Base-by-base conservation (phyloP, 92 coral and sea anemone species). In the Phenganax subtilis region DNA sequence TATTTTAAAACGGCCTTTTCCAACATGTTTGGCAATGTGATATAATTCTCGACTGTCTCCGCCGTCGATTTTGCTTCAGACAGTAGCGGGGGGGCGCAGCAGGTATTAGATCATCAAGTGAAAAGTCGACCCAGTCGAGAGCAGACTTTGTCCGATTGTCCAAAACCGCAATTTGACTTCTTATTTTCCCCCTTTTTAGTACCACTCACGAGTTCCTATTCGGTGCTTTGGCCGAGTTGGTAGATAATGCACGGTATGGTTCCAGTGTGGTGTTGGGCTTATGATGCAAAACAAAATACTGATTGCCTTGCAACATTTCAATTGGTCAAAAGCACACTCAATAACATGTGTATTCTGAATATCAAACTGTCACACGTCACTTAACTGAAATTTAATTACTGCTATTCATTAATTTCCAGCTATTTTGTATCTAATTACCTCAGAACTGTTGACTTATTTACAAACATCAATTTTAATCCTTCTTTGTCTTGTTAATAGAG, bases 131-230 rank as follows among this genome's bases (percentile, higher is more conserved):
- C 47, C 47, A 37, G 47, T 37, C 47, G 47, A 37, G 47, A 37
- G 3, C 5, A 37, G 5, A 5, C 5, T 5, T 51, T 68, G 51
- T 68, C 25, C 25, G 73, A 59, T 20, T 59, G 7, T 59, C 20
- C 47, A 37, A 37, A 37, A 37, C 47, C 11, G 29, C 7, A 47
- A 20, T 27, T 47, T 25, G 11, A 51, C 16, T 53, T 9, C 76
- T 47, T 14, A n/a, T 17, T 64, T 64, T 17, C 0, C 12, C 70
- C 7, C 53, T 60, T 59, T 83, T 62, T 63, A 94, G 98, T 84
- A 94, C 98, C 65, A 94, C 98, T 64, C 98, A 94, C 61, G 98
- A 94, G 80, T 94, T 94, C 79, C 85, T 94, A 37, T 94, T 94
- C 78, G 98, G 98, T 28, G 98, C 98, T 82, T 81, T 94, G 85